Base-by-base conservation (phyloP, 30 jellyfish, hydroid and myxozoan species). In the Chrysaora quinquecirrha region DNA sequence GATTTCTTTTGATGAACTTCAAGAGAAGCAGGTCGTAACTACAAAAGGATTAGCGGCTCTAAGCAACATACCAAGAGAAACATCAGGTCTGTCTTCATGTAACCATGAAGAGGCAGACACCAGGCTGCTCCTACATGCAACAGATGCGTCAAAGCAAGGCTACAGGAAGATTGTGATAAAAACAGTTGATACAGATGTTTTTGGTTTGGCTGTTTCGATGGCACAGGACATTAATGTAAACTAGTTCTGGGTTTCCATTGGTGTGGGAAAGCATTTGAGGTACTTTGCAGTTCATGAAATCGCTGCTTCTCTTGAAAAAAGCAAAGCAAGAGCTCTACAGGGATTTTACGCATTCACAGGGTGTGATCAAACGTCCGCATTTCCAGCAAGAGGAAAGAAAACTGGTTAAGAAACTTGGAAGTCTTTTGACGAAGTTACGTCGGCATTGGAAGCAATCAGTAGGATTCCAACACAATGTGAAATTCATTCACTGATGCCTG, bases 91-190 rank as follows among this genome's bases (percentile, higher is more conserved):
- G 47, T 29, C 70, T 14, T 30, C 71, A 60, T 77, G 89, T 47
- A 43, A 67, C 20, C 89, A 77, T 29, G 89, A 77, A 34, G 80
- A 77, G 32, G 89, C 89, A 16, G 89, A 77, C 81, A 77, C 81
- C 27, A 60, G 83, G 58, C 11, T 77, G 70, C 68, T 77, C 48
- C 48, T 77, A 30, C 89, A 77, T 62, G 68, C 74, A 1, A 21
- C n/a, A 18, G 50, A 58, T 35, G 70, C 81, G n/a, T 35, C 81
- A 20, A 28, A n/a, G 66, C 80, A 35, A 56, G 89, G 89, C 72
- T 58, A 56, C 81, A 62, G 22, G 35, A 77, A 62, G 31, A 47
- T 62, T 11, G 21, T 77, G 80, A 77, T 77, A 29, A 66, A 34
- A 18, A 77, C 89, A 0, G 89, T 77, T 62, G 89, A 77, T 62